Base-by-base conservation (phyloP, 2,113 vertebrate genomes). In the Peromyscus californicus region DNA sequence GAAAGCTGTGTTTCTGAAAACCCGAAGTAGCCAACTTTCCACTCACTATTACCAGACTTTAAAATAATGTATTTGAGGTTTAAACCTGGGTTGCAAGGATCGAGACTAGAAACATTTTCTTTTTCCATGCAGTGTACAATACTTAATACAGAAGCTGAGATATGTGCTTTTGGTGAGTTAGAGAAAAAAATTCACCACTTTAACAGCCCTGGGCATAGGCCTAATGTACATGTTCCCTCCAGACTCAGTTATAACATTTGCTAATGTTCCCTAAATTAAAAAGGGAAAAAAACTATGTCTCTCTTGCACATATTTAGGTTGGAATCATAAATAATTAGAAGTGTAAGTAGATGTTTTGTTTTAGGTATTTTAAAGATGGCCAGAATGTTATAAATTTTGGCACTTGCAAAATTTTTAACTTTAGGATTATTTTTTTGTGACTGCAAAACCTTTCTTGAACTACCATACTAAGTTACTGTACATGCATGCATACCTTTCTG, bases 351-450 rank as follows among this genome's bases (percentile, higher is more conserved):
- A 69, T 83, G 82, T 31, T n/a, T 69, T 80, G 2, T 31, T n/a
- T 69, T 80, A 1, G 29, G 85, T 70, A 67, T 63, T 91, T 29
- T 96, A 42, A 94, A 72, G 33, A 70, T 89, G 94, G 16, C 5
- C 21, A 70, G 15, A 45, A 51, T 85, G n/a, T 91, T 93, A 42
- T 61, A 92, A 95, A 92, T 89, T 86, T 51, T 63, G 72, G 39
- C 29, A 80, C 80, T 97, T 96, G 51, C 3, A 79, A 82, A 96
- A 90, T 83, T 78, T 95, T 54, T 39, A 92, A 33, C 90, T 87
- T 61, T 88, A 79, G 75, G 93, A 48, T 48, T 93, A 39, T 48
- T 93, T 95, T 95, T 76, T 90, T 88, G 69, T 95, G 59, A 88
- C 86, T 75, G 6, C 29, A 93, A 95, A 74, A n/a, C 26, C 84